phyloP scores from a whole-genome alignment of 2,888 invertebrate species.

The Agelastica alni region DNA sequence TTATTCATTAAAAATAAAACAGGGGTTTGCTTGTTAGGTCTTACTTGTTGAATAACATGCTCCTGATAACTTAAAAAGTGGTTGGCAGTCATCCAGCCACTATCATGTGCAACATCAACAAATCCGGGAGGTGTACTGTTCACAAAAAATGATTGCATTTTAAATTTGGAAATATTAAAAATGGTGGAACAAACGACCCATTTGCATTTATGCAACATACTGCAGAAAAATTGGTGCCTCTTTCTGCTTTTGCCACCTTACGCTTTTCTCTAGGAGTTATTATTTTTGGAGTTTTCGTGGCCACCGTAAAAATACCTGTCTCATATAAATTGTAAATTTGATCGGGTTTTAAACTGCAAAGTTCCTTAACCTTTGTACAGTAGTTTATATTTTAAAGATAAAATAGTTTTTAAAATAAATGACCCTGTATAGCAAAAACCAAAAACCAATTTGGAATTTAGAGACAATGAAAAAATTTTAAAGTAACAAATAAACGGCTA shows the following conservation, averaged over 20 bases:
- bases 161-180: conserved; percentile 18
- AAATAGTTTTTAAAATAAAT: too few relatives aligned
- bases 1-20: conserved; percentile 23
- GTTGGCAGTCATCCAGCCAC: conserved; percentile 22
- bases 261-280: conserved; percentile 15
- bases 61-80: conserved; percentile 21
- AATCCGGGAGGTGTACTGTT: conserved; percentile 8
- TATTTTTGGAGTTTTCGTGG: conserved; percentile 8
- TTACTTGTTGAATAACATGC: conserved; percentile 5
- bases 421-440: too few relatives aligned
- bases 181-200: conserved; percentile 14
- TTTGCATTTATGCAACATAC: neutral
- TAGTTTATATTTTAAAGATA: too few relatives aligned
- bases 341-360: neutral
- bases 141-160: conserved; percentile 21
- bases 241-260: conserved; percentile 18
- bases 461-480: too few relatives aligned
- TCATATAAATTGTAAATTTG: neutral
- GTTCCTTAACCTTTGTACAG: neutral
- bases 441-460: too few relatives aligned
- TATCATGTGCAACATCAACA: conserved; percentile 1
- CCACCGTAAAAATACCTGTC: neutral
- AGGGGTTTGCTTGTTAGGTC: conserved; percentile 11
- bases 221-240: conserved; percentile 17
- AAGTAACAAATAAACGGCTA: too few relatives aligned